Evolutionary conservation across 2,113 vertebrate species (phyloP).

Genomic region (Lathamus discolor): DNA sequence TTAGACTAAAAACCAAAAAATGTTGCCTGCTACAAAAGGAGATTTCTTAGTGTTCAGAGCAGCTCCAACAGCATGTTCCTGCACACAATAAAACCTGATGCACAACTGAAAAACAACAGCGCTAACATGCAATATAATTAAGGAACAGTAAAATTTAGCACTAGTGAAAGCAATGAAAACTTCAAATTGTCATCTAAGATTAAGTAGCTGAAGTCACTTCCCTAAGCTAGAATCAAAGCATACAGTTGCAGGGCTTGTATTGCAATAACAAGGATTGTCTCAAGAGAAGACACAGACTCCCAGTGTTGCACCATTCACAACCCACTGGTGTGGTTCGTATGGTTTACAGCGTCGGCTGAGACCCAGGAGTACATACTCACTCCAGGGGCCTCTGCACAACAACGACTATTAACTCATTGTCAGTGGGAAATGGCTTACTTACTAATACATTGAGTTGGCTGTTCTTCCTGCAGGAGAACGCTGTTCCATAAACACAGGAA

Average conservation of each 20-base stretch:
- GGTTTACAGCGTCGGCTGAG: background rate
- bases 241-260: rapidly evolving
- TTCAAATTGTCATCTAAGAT: background rate
- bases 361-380: background rate
- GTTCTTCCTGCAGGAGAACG: background rate
- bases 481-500: background rate
- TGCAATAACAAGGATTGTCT: slow-evolving; percentile 1
- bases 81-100: background rate
- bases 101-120: background rate
- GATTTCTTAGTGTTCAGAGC: background rate
- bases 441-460: background rate
- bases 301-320: background rate
- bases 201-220: background rate
- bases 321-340: background rate
- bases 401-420: background rate
- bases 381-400: slow-evolving; percentile 37
- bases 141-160: background rate
- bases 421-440: background rate
- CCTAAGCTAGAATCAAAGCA: rapidly evolving
- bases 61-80: background rate
- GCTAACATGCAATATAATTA: background rate
- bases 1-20: background rate
- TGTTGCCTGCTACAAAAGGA: background rate
- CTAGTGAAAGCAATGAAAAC: background rate
- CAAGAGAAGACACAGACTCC: background rate